Evolutionary conservation across 1,140 invertebrate genomes (phyloP), one percentile per base, ranked within the genome.

Genomic region (Drosophila kanapiae): DNA sequence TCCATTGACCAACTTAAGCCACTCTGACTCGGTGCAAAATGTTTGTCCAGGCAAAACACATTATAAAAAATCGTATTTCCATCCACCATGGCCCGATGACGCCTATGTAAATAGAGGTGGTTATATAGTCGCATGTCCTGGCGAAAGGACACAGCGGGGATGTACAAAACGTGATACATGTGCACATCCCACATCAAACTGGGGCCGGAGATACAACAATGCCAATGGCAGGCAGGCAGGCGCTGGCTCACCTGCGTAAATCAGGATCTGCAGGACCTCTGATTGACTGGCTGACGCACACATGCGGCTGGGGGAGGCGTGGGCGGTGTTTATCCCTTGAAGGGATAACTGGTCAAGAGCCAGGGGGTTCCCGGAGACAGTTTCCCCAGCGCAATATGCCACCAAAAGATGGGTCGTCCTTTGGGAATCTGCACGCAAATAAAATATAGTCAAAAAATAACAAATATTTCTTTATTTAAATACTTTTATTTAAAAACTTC

Each of bases 251-350:
- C 84, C 85, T 88, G 83, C 84, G 80, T 87, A 84, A 88, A 84
- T 88, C 83, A 87, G 84, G 77, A 88, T 81, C 80, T 85, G 82
- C 75, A 64, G 48, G 72, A 68, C 77, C 67, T 75, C 64, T 82
- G 83, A 86, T 86, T 86, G 83, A 86, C 83, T 86, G 83, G 33
- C 70, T 82, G 83, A 80, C 83, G 63, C 70, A 54, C 57, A 42
- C 54, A 54, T 37, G 49, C 58, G 40, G 27, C 14, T 49, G 37
- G n/a, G 37, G 11, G 51, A 5, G 2, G 37, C 27, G 27, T 10
- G 27, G 6, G 16, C 3, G 13, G 16, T 38, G 49, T 42, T 40
- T 40, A 40, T n/a, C 14, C 51, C 37, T 33, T 7, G 58, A 27
- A 16, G 18, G 54, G 56, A 49, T 72, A 63, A 64, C 45, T 80